Conservation (phyloP, 2,113 vertebrate genomes). For the Otolemur garnettii region DNA sequence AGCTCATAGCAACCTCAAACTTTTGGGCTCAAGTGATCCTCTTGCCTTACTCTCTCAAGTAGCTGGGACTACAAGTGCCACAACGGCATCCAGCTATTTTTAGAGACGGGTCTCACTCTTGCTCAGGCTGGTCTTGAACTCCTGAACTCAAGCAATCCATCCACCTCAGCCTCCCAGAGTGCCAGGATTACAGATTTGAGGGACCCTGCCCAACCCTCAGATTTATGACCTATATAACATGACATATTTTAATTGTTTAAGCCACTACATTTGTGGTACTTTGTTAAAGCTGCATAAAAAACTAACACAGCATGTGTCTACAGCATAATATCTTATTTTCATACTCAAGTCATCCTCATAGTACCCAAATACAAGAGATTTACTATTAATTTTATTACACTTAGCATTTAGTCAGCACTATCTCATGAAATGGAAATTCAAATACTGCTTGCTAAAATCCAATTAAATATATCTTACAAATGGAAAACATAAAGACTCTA, state of each 20-base stretch:
- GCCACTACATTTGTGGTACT: neutral
- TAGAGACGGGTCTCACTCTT: no score
- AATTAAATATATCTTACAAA: constrained; percentile 34
- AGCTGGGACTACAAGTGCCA: no score
- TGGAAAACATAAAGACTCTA: constrained; percentile 42
- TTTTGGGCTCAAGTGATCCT: no score
- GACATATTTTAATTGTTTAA: constrained; percentile 13
- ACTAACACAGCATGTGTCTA: neutral
- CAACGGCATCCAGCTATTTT: no score
- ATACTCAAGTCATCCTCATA: neutral
- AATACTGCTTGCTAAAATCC: constrained; percentile 35
- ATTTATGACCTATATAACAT: neutral
- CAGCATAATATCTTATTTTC: neutral
- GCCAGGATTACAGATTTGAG: no score
- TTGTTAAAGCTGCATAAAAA: neutral
- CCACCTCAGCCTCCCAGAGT: no score
- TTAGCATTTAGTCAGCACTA: neutral
- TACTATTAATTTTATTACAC: constrained; percentile 39
- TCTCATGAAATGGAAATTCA: constrained; percentile 7
- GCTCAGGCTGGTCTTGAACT: no score
- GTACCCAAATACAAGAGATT: neutral
- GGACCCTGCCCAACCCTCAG: neutral
- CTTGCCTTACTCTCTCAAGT: no score
- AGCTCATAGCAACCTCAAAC: no score
- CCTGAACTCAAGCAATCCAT: no score